Base-by-base conservation (phyloP, 2,888 invertebrate genomes). In the Acanthosepion pharaonis region DNA sequence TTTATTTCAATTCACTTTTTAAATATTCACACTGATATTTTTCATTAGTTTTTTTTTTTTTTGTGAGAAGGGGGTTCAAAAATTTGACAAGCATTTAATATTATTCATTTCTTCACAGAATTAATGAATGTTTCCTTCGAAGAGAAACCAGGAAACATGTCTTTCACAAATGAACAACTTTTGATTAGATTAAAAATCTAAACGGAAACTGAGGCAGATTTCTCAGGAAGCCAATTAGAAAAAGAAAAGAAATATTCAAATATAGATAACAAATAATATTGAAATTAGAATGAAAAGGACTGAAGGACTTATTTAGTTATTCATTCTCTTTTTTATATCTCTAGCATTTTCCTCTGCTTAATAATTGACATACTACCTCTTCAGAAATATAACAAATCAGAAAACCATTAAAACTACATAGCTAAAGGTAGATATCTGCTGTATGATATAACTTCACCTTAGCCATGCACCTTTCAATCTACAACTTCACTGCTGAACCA, bases 101-200 rank as follows among this genome's bases (percentile, higher is more conserved):
- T 78, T 78, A 33, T 78, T 78, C 78, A 78, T 33, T 78, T 78
- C 78, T 78, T 78, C 11, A n/a, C n/a, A n/a, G 78, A 78, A 78
- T 78, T 78, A 78, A 78, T 78, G n/a, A 78, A 78, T 78, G n/a
- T 78, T 78, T 33, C n/a, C 78, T n/a, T 78, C 78, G n/a, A 11
- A 78, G 78, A 15, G 78, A 78, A 78, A 78, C 78, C 78, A 78
- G 78, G 78, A 78, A 78, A 33, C 78, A 78, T 15, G 11, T 78
- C n/a, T 78, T 78, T 33, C n/a, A 78, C 78, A 78, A 78, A 78
- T 78, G 78, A 78, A 78, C 78, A 78, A 78, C 78, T 78, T 78
- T 78, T 78, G 15, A 78, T 78, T 78, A 78, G n/a, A 78, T 78
- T 78, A 78, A 11, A 78, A n/a, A 23, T 78, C 18, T n/a, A 78